Evolutionary conservation across 2,797 vertebrate genomes (phyloP).

Genomic region (Tachyglossus aculeatus): DNA sequence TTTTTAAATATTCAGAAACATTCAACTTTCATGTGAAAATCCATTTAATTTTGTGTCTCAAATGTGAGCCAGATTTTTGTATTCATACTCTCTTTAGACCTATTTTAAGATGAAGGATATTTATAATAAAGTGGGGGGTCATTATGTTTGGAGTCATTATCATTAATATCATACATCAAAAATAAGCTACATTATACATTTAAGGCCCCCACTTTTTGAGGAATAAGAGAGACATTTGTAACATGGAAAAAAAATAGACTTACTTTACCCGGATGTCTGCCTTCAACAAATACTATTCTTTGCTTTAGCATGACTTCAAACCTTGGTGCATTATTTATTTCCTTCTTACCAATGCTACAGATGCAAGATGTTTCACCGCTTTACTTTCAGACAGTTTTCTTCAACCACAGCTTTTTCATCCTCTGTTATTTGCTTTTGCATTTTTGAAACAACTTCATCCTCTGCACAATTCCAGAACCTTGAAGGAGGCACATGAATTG

Average conservation of each 20-base stretch:
- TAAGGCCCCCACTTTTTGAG: background rate
- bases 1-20: slow-evolving; percentile 1
- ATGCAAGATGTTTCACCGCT: background rate
- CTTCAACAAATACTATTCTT: slow-evolving; percentile 1
- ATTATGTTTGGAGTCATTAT: background rate
- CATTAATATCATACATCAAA: background rate
- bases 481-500: slow-evolving; percentile 37
- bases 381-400: slow-evolving; percentile 3
- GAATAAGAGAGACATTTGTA: background rate
- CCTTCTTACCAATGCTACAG: background rate
- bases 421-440: slow-evolving; percentile 6
- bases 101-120: slow-evolving; percentile 1
- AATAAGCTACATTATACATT: background rate
- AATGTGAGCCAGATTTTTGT: background rate
- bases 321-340: slow-evolving; percentile 27
- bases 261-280: slow-evolving; percentile 41
- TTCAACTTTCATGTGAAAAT: background rate
- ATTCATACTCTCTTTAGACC: background rate
- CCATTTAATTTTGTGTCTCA: background rate
- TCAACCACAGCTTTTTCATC: background rate
- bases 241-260: slow-evolving; percentile 56
- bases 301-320: slow-evolving; percentile 25
- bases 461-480: slow-evolving; percentile 29
- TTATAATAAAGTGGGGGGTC: background rate
- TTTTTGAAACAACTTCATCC: slow-evolving; percentile 38